These are phyloP conservation scores for Porites lobata DNA, from an alignment of 92 coral and sea anemone species.

Conservation along the genomic window DNA sequence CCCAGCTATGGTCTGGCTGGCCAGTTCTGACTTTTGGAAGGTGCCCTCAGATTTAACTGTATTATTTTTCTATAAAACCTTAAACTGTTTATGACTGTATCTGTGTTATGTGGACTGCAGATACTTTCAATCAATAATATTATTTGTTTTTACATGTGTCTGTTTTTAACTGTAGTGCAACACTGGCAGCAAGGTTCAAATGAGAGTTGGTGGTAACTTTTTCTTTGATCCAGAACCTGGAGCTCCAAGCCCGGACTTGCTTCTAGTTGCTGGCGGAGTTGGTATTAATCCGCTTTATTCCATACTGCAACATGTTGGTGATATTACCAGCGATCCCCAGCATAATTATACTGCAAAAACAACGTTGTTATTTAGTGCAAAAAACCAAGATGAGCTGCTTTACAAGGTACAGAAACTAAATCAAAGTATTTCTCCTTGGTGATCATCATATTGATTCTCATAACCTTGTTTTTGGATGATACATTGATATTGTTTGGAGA, in stretches of 20 bases:
- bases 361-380: slow-evolving; percentile 82
- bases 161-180: slow-evolving; percentile 65
- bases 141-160: not conserved
- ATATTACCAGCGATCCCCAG: slow-evolving; percentile 21
- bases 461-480: too few relatives aligned
- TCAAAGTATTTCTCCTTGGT: too few relatives aligned
- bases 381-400: slow-evolving; percentile 79
- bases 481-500: too few relatives aligned
- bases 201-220: slow-evolving; percentile 94
- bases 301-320: slow-evolving; percentile 64
- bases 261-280: slow-evolving; percentile 98
- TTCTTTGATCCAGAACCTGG: slow-evolving; percentile 67
- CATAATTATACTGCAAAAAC: slow-evolving; percentile 61
- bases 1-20: too few relatives aligned
- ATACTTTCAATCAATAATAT: not conserved
- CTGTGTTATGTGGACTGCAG: not conserved
- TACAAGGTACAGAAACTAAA: slow-evolving; percentile 63
- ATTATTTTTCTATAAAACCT: too few relatives aligned
- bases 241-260: slow-evolving; percentile 54
- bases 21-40: too few relatives aligned
- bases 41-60: too few relatives aligned
- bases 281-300: slow-evolving; percentile 96
- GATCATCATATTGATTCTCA: too few relatives aligned
- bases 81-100: not conserved
- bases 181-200: slow-evolving; percentile 84